A percentile compares a stretch with the other conserved stretches of the same genome.
Conservation (phyloP, 1,140 invertebrate genomes). For the Bilobella aurantiaca region DNA sequence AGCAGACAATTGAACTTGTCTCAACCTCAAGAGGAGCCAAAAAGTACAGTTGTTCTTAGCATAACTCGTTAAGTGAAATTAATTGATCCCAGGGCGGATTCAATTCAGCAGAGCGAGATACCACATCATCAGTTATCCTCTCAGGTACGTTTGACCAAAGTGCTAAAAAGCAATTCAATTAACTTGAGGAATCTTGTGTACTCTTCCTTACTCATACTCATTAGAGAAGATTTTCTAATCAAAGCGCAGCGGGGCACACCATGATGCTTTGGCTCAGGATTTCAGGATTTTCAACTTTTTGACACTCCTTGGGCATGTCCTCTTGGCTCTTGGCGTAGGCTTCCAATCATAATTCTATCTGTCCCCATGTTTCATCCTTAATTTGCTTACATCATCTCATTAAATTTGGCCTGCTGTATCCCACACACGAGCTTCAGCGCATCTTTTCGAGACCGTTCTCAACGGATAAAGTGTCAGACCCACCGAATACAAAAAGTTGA, state of each 20-base stretch:
- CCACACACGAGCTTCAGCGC: background rate
- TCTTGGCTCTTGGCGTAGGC: background rate
- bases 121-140: background rate
- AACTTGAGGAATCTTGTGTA: background rate
- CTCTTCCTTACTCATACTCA: background rate
- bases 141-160: constrained; percentile 2
- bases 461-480: background rate
- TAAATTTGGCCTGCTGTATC: background rate
- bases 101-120: no score
- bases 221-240: background rate
- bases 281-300: background rate
- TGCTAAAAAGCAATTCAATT: background rate
- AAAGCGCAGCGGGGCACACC: no score
- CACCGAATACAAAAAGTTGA: background rate
- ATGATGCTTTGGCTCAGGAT: background rate
- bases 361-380: constrained; percentile 8
- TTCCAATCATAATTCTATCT: constrained; percentile 1
- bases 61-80: constrained; percentile 6
- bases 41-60: background rate
- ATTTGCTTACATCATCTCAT: constrained; percentile 9
- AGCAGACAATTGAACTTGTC: background rate
- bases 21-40: background rate
- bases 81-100: background rate
- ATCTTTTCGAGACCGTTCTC: no score
- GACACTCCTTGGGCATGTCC: background rate